Evolutionary conservation across 2,113 vertebrate genomes (phyloP).

Genomic region (Canis aureus): DNA sequence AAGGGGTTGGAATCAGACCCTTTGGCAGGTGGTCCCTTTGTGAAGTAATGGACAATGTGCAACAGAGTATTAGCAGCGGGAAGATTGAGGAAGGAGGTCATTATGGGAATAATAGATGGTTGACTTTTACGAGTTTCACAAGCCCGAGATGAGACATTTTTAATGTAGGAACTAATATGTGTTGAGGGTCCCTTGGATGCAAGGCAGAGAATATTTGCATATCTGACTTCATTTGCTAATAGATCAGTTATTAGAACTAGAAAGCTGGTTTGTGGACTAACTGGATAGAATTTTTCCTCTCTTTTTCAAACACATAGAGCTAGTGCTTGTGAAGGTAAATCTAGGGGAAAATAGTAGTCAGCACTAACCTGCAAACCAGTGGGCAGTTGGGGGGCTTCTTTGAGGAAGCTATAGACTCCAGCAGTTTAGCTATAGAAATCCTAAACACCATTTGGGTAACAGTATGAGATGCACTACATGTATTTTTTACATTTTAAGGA

Average conservation of each 20-base stretch:
- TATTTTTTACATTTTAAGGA: background rate
- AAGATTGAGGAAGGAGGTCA: background rate
- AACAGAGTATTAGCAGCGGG: too few species aligned
- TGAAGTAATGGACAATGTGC: background rate
- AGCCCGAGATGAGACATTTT: background rate
- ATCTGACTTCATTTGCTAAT: background rate
- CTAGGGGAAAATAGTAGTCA: background rate
- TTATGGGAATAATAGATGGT: background rate
- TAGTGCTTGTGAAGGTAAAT: background rate
- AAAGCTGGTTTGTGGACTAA: background rate
- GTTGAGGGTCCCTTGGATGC: background rate
- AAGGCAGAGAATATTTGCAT: background rate
- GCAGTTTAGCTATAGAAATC: background rate
- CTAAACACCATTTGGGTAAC: background rate
- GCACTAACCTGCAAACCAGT: background rate
- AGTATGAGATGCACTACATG: background rate
- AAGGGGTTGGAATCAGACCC: background rate
- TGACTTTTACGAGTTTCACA: background rate
- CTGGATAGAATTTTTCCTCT: background rate
- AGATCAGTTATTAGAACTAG: background rate
- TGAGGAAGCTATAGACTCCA: background rate
- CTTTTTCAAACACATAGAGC: background rate
- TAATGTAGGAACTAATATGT: background rate
- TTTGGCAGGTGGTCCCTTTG: background rate
- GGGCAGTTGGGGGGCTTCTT: background rate